Evolutionary conservation across 2,113 vertebrate species (phyloP), one percentile per base, ranked within the genome.

Genomic region (Alces alces): DNA sequence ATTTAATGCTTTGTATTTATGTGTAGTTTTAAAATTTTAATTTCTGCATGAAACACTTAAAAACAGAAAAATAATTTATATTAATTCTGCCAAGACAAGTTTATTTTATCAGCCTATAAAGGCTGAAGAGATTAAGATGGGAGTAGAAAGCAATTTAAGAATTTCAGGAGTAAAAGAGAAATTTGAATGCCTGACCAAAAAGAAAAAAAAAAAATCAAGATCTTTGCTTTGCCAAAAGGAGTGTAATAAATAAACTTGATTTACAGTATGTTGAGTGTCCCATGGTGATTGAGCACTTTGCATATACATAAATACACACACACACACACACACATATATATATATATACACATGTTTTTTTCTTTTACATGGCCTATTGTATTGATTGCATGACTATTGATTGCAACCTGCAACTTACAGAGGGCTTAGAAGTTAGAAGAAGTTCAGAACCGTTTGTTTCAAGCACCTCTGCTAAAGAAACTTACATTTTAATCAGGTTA

Each of bases 401-500:
- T 45, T 89, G 19, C 91, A 60, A 90, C 17, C 60, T 36, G 14
- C 14, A 93, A 87, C 10, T 7, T 78, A 36, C 17, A 16, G 14
- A 45, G 5, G n/a, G 19, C 7, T 93, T 93, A 94, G 6, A 96
- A 50, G 76, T 60, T 43, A 28, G 36, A 84, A 89, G 15, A 80
- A 45, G 21, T 86, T 92, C 57, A 96, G 15, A 55, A 25, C 39
- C 83, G 78, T 16, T 52, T 79, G 55, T 66, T 86, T 91, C 36
- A 95, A 90, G 66, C 45, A 3, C 1, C n/a, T 14, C 39, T 47
- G 60, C 14, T 95, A 66, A 36, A 88, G 15, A 6, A 57, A 92
- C 61, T 95, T 91, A 43, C 8, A 92, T 78, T 95, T 96, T 88
- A 88, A 96, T 94, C 23, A 85, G 61, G 50, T 86, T 95, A 86